phyloP scores from a whole-genome alignment of 2,113 vertebrate species.

The Noctilio leporinus region DNA sequence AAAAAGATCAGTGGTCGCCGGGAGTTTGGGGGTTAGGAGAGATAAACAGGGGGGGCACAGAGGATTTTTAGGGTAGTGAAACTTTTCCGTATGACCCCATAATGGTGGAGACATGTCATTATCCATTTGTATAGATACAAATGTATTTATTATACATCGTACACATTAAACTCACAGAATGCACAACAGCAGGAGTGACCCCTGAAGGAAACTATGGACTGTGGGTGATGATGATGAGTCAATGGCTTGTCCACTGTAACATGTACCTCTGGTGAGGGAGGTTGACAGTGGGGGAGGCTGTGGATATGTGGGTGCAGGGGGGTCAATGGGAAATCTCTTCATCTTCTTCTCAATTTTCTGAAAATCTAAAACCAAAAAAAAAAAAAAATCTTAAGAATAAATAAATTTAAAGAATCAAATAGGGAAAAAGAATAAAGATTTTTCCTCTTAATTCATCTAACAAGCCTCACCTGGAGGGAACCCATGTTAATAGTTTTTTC shows the following conservation, averaged over 20 bases:
- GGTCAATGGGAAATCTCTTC: too few species aligned
- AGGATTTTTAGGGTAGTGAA: not conserved
- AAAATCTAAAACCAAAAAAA: not conserved
- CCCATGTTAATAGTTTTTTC: too few species aligned
- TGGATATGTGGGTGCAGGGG: not conserved
- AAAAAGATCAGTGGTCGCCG: not conserved
- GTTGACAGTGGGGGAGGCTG: too few species aligned
- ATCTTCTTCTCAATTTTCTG: not conserved
- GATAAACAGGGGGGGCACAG: not conserved
- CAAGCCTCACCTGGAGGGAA: not conserved
- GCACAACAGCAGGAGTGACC: too few species aligned
- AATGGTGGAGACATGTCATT: too few species aligned
- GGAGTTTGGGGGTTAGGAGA: not conserved
- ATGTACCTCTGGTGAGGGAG: too few species aligned
- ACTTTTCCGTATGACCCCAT: not conserved
- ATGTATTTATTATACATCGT: too few species aligned
- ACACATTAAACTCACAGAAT: too few species aligned
- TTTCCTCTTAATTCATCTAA: not conserved
- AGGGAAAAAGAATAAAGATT: not conserved
- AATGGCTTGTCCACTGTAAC: too few species aligned
- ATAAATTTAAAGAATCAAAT: not conserved
- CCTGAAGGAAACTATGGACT: too few species aligned
- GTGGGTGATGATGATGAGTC: too few species aligned
- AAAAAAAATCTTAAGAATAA: not conserved
- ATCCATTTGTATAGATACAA: too few species aligned